A percentile compares a stretch with the other conserved stretches of the same genome.
Conservation (phyloP, 2,888 invertebrate species). For the Drosophila percnosoma region DNA sequence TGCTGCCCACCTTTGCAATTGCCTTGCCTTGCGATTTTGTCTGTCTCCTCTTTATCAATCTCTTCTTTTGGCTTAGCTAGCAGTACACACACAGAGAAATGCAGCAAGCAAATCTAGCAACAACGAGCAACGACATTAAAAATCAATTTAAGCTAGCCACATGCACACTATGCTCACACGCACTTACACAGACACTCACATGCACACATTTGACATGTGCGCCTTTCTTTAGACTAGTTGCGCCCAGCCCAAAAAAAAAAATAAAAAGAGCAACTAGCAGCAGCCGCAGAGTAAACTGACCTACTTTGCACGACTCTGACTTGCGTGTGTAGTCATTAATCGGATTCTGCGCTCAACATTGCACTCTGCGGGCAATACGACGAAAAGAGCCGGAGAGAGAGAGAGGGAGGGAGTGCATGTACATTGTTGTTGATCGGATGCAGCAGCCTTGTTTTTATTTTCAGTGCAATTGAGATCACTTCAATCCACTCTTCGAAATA, state of each 20-base stretch:
- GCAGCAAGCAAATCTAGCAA: conserved; percentile 1
- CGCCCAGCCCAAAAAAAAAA: conserved; percentile 25
- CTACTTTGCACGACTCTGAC: conserved; percentile 57
- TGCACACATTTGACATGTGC: not conserved
- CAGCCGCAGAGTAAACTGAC: conserved; percentile 59
- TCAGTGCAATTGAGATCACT: conserved; percentile 11
- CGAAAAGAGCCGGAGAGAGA: conserved; percentile 6
- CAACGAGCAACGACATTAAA: conserved; percentile 10
- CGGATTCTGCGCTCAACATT: conserved; percentile 39
- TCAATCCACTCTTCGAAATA: conserved; percentile 12
- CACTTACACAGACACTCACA: conserved; percentile 1
- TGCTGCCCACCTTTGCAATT: not conserved
- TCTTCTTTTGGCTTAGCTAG: conserved; percentile 11
- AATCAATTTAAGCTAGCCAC: conserved; percentile 43
- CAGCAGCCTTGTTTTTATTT: conserved; percentile 15
- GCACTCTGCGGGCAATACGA: conserved; percentile 1
- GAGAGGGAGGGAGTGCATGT: conserved; percentile 16
- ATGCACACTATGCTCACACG: not conserved
- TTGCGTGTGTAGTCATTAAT: conserved; percentile 39
- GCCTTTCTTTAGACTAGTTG: conserved; percentile 34
- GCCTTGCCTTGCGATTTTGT: not conserved
- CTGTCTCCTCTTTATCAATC: not conserved
- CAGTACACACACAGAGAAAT: not conserved
- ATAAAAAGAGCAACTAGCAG: conserved; percentile 29
- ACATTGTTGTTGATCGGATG: conserved; percentile 20